Base-by-base conservation (phyloP, 2,888 invertebrate species). In the Sinodicranocentrus sp. region DNA sequence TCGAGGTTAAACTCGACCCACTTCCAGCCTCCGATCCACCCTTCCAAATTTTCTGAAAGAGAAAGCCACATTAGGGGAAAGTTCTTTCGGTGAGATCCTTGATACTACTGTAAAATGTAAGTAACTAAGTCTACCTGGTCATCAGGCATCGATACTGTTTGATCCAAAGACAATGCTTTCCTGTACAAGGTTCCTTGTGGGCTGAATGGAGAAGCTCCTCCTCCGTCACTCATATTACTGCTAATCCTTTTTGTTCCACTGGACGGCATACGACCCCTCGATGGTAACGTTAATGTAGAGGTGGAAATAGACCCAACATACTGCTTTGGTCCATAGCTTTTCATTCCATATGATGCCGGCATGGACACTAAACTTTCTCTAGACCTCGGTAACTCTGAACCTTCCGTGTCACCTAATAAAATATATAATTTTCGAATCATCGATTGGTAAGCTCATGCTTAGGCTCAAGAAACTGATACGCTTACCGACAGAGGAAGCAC, bases 1-100 rank as follows among this genome's bases (percentile, higher is more conserved):
- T 94, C 84, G 96, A 96, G 89, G 95, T 95, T 91, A 96, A 92
- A 84, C 96, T 96, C 0, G 95, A 95, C 82, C 95, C 93, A 90
- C 96, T 97, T 82, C 95, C 95, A 72, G 91, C 91, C 0, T 89
- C 91, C 86, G 96, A 95, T 72, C 94, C 94, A 28, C 94, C 94
- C 88, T 94, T 95, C 97, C 97, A 97, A 89, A 97, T 96, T 80
- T 92, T 92, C 91, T 94, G 92, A 68, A 71, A 61, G 28, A 78
- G 84, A 68, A 85, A 61, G 52, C 48, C 52, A 17, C n/a, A n/a
- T n/a, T n/a, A n/a, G n/a, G n/a, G n/a, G n/a, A n/a, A n/a, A n/a
- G n/a, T n/a, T n/a, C n/a, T n/a, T n/a, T n/a, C n/a, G n/a, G n/a
- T n/a, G n/a, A n/a, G n/a, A n/a, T n/a, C n/a, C n/a, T n/a, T n/a